Conservation (phyloP, 2,888 invertebrate species). For the Myathropa florea region DNA sequence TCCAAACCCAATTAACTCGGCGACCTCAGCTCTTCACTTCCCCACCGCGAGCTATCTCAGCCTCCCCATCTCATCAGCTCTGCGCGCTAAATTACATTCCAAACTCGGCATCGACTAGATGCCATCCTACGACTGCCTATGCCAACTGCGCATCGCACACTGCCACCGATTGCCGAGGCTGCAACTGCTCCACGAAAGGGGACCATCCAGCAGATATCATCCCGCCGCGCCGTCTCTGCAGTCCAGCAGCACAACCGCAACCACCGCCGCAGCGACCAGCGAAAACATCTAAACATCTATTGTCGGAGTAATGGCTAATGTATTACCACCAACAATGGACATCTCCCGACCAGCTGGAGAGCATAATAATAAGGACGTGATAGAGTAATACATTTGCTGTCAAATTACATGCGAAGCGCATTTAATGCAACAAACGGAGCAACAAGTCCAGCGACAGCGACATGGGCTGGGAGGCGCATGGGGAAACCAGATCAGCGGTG, state of each 20-base stretch:
- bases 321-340: constrained; percentile 71
- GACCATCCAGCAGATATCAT: too few species aligned
- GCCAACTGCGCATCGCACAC: constrained; percentile 17
- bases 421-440: constrained; percentile 66
- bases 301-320: constrained; percentile 71
- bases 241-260: neutral
- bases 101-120: constrained; percentile 61
- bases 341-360: constrained; percentile 70
- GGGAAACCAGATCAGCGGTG: constrained; percentile 59
- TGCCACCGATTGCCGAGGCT: constrained; percentile 14
- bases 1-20: constrained; percentile 50
- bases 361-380: constrained; percentile 72
- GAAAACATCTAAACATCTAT: constrained; percentile 71
- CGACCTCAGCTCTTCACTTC: constrained; percentile 38
- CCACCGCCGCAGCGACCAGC: constrained; percentile 35
- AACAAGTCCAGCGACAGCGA: constrained; percentile 53
- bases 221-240: neutral
- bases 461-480: constrained; percentile 42
- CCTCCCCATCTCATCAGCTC: constrained; percentile 45
- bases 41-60: constrained; percentile 45
- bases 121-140: constrained; percentile 22
- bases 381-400: constrained; percentile 74
- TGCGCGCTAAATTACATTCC: constrained; percentile 66
- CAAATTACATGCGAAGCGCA: constrained; percentile 73
- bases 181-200: constrained; percentile 3